Evolutionary conservation across 2,888 invertebrate genomes (phyloP), one percentile per base, ranked within the genome.

Genomic region (Hemicrepidius hirtus): DNA sequence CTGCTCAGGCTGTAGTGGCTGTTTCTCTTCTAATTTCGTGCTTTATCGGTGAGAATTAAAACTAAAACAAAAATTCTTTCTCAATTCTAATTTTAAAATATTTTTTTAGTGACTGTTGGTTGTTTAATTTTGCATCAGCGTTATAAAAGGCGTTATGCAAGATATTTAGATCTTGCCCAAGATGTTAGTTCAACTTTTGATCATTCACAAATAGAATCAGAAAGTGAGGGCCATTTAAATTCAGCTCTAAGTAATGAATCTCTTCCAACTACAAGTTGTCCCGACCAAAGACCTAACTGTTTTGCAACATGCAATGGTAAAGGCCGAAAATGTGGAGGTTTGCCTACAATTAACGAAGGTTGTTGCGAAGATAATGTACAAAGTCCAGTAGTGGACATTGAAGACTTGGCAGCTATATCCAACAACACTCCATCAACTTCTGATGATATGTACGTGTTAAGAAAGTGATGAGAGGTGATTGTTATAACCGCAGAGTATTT

Each of bases 61-160:
- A 24, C 7, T 46, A 1, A n/a, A 18, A 13, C 10, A 9, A 13
- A 1, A 7, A 21, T 21, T 0, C 10, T 21, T 12, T 21, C 1
- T 49, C 21, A 44, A 3, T 60, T 66, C 13, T 67, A 50, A 67
- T 35, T 24, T 49, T 16, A 68, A n/a, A n/a, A n/a, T n/a, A 57
- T 40, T 63, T 76, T 88, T 84, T 4, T 85, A 92, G 94, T 96
- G 57, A 94, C 95, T 0, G 90, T 94, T 3, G 94, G 94, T 0
- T 94, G 95, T 81, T 88, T 97, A 70, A 92, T 96, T 32, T 86
- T 97, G 68, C 95, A 96, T 86, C 94, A 96, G 82, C 89, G 97
- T 37, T 94, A 94, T 83, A 91, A 92, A 57, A 90, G 92, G 41
- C 91, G 93, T 74, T 91, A 91, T 79, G 90, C 91, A n/a, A 91